Evolutionary conservation across 1,140 invertebrate species (phyloP), one percentile per base, ranked within the genome.

Genomic region (Laupala kohalensis): DNA sequence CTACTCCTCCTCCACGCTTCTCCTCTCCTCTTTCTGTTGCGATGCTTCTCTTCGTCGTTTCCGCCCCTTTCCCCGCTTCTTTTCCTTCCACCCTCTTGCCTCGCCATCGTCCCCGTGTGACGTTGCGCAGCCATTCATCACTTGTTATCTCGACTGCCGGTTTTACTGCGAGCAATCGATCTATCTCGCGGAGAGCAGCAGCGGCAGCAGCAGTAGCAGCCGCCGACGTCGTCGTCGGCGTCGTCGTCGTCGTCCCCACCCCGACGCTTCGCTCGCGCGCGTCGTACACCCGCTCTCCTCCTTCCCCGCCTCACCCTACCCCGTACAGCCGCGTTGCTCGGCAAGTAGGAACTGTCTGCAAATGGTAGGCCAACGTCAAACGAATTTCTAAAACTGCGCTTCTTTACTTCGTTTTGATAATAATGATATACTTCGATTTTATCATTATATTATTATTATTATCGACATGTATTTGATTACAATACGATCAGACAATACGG

Each of bases 161-260:
- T 67, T 67, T 67, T 67, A 67, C 66, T 67, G 66, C 66, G 28
- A 67, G 66, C 66, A 67, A 67, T 67, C 66, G 66, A 67, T 67
- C 66, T 67, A 67, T 67, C 66, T 67, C 66, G 66, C 66, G 28
- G 66, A 25, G 25, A 67, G 28, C 28, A 25, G 25, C 66, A 25
- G 25, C 28, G 28, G 64, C 12, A 65, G 23, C 24, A 65, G 13
- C n/a, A 9, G 64, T 23, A 65, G 26, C n/a, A n/a, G n/a, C n/a
- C n/a, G n/a, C n/a, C n/a, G n/a, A n/a, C n/a, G n/a, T n/a, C n/a
- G n/a, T n/a, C 37, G 19, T n/a, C n/a, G n/a, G n/a, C n/a, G n/a
- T n/a, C n/a, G n/a, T n/a, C n/a, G n/a, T n/a, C n/a, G n/a, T n/a
- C n/a, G n/a, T n/a, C n/a, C n/a, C n/a, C n/a, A n/a, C n/a, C n/a